Conservation (phyloP, 1,140 invertebrate genomes). For the Sinella curviseta region DNA sequence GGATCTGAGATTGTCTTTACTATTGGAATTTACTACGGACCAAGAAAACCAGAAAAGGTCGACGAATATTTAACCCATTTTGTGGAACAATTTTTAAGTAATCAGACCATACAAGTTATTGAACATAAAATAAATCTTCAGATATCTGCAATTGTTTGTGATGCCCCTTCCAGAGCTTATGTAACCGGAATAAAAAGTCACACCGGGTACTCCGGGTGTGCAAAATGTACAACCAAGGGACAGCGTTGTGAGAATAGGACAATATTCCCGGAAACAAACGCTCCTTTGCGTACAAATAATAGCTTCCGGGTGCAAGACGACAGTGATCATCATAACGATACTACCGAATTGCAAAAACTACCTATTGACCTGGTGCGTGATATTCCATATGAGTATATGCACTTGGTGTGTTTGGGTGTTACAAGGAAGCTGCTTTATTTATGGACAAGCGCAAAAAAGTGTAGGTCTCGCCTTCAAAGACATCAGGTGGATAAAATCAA, state of each 20-base stretch:
- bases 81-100: conserved; percentile 31
- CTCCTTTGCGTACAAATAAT: conserved; percentile 37
- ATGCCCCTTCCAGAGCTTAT: conserved; percentile 52
- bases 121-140: background rate
- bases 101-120: conserved; percentile 32
- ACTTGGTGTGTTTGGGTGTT: conserved; percentile 42
- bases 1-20: conserved; percentile 2
- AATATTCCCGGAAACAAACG: conserved; percentile 47
- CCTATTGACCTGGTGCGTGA: conserved; percentile 29
- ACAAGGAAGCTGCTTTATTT: conserved; percentile 9
- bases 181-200: conserved; percentile 50
- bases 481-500: background rate
- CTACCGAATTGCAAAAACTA: background rate
- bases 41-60: conserved; percentile 20
- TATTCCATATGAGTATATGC: conserved; percentile 50
- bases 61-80: conserved; percentile 49
- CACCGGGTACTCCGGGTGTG: conserved; percentile 51
- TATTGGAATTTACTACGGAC: conserved; percentile 31
- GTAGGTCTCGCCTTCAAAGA: background rate
- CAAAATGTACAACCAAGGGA: conserved; percentile 49
- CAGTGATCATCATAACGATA: conserved; percentile 9
- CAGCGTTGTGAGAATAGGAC: background rate
- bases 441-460: background rate
- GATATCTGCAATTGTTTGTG: conserved; percentile 50
- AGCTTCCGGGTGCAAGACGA: too few relatives aligned